A percentile compares a stretch with the other conserved stretches of the same genome.
Conservation (phyloP, 2,888 invertebrate species). For the Acrobasis repandana region DNA sequence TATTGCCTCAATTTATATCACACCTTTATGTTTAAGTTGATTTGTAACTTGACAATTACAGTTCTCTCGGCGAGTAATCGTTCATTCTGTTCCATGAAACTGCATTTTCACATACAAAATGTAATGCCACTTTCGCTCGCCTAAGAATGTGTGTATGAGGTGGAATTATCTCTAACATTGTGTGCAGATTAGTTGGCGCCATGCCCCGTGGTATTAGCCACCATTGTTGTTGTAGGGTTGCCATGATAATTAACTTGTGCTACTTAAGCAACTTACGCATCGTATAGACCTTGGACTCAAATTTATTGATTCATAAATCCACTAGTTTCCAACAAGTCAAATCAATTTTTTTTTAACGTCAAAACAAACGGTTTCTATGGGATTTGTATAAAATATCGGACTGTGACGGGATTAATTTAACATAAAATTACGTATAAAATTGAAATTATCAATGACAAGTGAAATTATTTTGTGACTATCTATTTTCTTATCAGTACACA, state of each 20-base stretch:
- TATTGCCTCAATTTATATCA: conserved; percentile 1
- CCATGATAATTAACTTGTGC: conserved; percentile 5
- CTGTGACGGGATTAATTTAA: no score
- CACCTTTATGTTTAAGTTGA: neutral
- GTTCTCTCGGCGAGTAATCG: conserved; percentile 39
- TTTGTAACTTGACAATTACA: conserved; percentile 22
- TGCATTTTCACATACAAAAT: conserved; percentile 67
- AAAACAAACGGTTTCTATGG: no score
- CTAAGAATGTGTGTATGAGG: conserved; percentile 49
- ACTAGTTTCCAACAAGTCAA: no score
- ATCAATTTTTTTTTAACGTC: no score
- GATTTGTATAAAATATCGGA: no score
- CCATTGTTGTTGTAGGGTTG: conserved; percentile 40
- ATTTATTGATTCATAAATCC: neutral
- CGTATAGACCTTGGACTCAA: neutral
- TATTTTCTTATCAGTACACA: no score
- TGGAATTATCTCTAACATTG: conserved; percentile 59
- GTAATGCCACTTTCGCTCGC: conserved; percentile 67
- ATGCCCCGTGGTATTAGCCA: conserved; percentile 34
- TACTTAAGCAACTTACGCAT: conserved; percentile 11
- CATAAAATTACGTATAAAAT: no score
- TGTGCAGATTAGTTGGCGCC: conserved; percentile 59
- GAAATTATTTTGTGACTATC: no score
- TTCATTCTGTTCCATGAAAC: conserved; percentile 57
- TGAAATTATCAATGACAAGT: no score